Evolutionary conservation across 1,140 invertebrate genomes (phyloP), one percentile per base, ranked within the genome.

Genomic region (Babylonia areolata): DNA sequence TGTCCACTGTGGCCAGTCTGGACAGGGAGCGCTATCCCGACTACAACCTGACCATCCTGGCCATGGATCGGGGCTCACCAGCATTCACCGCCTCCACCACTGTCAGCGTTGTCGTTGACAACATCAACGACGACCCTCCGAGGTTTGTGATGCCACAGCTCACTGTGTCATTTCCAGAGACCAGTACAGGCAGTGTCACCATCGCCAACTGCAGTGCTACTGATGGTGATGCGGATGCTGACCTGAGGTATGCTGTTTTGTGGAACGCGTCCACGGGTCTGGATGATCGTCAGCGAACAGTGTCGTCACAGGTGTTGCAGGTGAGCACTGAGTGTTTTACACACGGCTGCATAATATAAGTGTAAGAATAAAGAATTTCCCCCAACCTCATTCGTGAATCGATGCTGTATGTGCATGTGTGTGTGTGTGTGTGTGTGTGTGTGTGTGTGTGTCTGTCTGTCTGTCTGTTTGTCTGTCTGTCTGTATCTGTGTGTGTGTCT

Each of bases 71-170:
- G 73, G 91, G 90, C 2, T 84, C 89, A 1, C 79, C 88, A 17
- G 75, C 87, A 35, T 75, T 78, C 20, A 85, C 87, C n/a, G 84
- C 87, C 77, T 81, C 42, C 28, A 84, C 83, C 23, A 86, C 82
- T 33, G 86, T 91, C 1, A 87, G 40, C 20, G 85, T 92, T 12
- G 81, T 79, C 28, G 83, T 92, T 0, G 35, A 46, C 20, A 91
- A 92, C 86, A 87, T 90, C 35, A 92, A 92, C 80, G 89, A 92
- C 81, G 87, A 90, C 39, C 37, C 75, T 2, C 91, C 91, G 37
- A 46, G 64, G 23, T 90, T 91, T 75, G 39, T 17, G 20, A n/a
- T 51, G 35, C 3, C 51, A 17, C 37, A 81, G 28, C 31, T 75
- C 3, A 78, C 73, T 11, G 31, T 85, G 31, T 3, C 64, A 2